Evolutionary conservation across 1,140 invertebrate genomes (phyloP).

Genomic region (Mactra quadrangularis): DNA sequence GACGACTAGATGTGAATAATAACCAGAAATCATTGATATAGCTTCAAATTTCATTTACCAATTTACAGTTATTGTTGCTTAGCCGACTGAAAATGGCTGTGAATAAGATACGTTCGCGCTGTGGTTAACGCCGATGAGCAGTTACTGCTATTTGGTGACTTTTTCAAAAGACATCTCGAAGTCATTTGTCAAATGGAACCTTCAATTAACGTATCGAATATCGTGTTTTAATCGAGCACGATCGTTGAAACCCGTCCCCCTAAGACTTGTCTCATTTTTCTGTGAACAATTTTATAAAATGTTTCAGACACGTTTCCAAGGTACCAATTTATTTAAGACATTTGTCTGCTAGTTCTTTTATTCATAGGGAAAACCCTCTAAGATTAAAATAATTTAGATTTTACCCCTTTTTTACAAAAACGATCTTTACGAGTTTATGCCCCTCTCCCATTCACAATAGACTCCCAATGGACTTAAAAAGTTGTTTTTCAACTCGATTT

Average conservation of each 20-base stretch:
- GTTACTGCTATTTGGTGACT: slow-evolving; percentile 14
- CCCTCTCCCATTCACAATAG: too few species aligned
- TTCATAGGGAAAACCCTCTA: too few species aligned
- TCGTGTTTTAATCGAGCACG: slow-evolving; percentile 48
- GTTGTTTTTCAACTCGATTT: too few species aligned
- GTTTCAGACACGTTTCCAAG: slow-evolving; percentile 10
- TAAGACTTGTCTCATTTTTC: slow-evolving; percentile 38
- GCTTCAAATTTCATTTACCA: slow-evolving; percentile 63
- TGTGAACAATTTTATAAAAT: background rate
- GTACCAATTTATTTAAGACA: slow-evolving; percentile 9
- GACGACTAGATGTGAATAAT: slow-evolving; percentile 42
- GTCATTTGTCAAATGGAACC: slow-evolving; percentile 40
- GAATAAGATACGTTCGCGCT: slow-evolving; percentile 36
- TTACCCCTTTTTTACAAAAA: too few species aligned
- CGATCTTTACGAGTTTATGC: too few species aligned
- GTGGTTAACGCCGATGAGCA: slow-evolving; percentile 34
- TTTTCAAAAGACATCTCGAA: slow-evolving; percentile 6
- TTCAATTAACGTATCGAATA: slow-evolving; percentile 56
- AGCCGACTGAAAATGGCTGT: slow-evolving; percentile 38
- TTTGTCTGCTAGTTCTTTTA: slow-evolving; percentile 42
- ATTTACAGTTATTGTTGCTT: slow-evolving; percentile 60
- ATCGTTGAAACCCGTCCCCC: slow-evolving; percentile 39
- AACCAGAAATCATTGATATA: slow-evolving; percentile 48
- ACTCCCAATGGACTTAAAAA: too few species aligned
- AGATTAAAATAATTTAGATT: too few species aligned